phyloP scores from a whole-genome alignment of 2,113 vertebrate genomes.

The human region GRCh38 chrX:90383501-90384000 shows the following conservation, averaged over 20 bases:
- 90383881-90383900: no score
- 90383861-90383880: no score
- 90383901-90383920: no score
- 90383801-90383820: no score
- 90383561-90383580: not conserved
- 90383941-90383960: no score
- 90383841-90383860: no score
- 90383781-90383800: no score
- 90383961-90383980: no score
- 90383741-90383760: not conserved
- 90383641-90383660: not conserved
- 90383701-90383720: not conserved
- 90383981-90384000: no score
- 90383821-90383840: no score
- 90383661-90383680: not conserved
- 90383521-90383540: not conserved
- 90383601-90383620: not conserved
- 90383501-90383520: not conserved
- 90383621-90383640: not conserved
- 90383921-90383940: no score
- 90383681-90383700: not conserved
- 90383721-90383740: not conserved
- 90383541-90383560: not conserved
- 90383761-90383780: no score
- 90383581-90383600: not conserved